A percentile compares a stretch with the other conserved stretches of the same genome.
These are phyloP conservation scores for Heteronetta atricapilla DNA, from an alignment of 2,113 vertebrate species.

Conservation along the genomic window DNA sequence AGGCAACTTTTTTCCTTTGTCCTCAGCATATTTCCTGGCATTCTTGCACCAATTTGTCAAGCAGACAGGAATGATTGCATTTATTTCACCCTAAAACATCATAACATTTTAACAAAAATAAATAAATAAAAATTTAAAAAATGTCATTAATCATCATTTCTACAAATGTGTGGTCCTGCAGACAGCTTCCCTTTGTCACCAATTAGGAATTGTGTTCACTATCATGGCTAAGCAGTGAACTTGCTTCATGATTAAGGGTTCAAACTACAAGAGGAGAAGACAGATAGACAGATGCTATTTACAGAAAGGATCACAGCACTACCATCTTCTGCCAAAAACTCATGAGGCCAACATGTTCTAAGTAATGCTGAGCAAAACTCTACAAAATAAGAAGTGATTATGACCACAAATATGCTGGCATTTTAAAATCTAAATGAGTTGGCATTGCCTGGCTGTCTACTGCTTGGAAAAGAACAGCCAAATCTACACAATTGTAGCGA, in stretches of 20 bases:
- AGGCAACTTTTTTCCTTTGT: background rate
- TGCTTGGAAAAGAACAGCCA: background rate
- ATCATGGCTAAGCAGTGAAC: background rate
- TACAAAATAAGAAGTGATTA: background rate
- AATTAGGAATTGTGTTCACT: background rate
- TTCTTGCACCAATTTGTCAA: background rate
- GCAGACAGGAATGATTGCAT: background rate
- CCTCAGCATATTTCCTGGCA: background rate
- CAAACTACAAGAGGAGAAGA: background rate
- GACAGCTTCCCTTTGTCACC: background rate
- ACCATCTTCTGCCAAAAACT: background rate
- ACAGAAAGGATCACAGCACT: background rate
- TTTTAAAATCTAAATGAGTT: background rate
- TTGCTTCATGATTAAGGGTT: background rate
- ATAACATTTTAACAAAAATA: background rate
- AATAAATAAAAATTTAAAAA: too few relatives aligned
- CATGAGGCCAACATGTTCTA: background rate
- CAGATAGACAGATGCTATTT: background rate
- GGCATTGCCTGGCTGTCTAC: background rate
- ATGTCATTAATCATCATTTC: background rate
- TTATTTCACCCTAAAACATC: background rate
- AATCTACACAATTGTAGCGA: fast-evolving
- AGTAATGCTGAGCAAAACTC: conserved; percentile 8
- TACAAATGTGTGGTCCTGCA: background rate
- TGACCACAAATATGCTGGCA: conserved; percentile 21